Evolutionary conservation across 1,140 invertebrate species (phyloP), one percentile per base, ranked within the genome.

Genomic region (Sitobion miscanthi): DNA sequence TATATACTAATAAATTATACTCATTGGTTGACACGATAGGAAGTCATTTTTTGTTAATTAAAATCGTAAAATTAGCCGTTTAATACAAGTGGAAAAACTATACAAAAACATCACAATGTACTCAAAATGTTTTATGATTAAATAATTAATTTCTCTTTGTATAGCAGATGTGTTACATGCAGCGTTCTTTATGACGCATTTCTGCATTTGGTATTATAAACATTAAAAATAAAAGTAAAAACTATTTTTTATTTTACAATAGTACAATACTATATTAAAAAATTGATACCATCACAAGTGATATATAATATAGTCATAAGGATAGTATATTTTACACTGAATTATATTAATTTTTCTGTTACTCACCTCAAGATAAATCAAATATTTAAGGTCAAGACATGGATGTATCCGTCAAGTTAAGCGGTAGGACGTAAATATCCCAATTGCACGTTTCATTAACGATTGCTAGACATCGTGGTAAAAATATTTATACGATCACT

Each of bases 381-480:
- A 86, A 93, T 83, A 52, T 83, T 93, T 85, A 93, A 86, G 91
- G 91, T 93, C 91, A 93, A 93, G 91, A 93, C 91, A 93, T 93
- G 82, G 85, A 93, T 93, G 47, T 93, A 86, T 85, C 91, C 69
- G 49, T 93, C 82, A 69, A 35, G 49, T 85, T 42, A 85, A 52
- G 35, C 35, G 14, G 35, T 52, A 85, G 49, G 77, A 54, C 20
- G 82, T 49, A 54, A 57, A 52, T 38, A 93, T 86, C 49, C 77
- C 77, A 17, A 49, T 21, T 54, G 49, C 6, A 14, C 21, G 82
- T 93, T 93, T 57, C 57, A 93, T 86, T 93, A 93, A 86, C 82
- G 91, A 23, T 86, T 57, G 25, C 17, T 52, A n/a, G 35, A 82
- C 90, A 86, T 86, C n/a, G 11, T 47, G 25, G 1, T 47, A 90